Conservation (phyloP, 1,140 invertebrate species). For the Paraescarpia echinospica region DNA sequence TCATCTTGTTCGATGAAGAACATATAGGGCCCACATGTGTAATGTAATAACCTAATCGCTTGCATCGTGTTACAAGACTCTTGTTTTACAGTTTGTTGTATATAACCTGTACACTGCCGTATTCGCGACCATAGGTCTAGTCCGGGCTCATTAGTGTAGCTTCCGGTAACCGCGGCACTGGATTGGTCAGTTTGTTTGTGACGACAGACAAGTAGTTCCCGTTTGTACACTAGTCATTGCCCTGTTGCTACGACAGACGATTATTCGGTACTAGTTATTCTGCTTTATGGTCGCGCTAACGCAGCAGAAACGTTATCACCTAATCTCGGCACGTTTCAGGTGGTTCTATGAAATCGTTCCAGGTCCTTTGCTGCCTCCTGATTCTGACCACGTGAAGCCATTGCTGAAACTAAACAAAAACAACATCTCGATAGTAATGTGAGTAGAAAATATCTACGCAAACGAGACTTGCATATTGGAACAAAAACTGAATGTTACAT, state of each 20-base stretch:
- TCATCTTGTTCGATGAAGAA: background rate
- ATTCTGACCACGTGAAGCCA: background rate
- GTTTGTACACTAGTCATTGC: background rate
- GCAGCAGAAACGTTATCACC: background rate
- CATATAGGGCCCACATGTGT: background rate
- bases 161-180: background rate
- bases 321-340: background rate
- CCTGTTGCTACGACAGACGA: background rate
- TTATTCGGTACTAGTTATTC: background rate
- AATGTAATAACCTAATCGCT: background rate
- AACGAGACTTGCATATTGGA: background rate
- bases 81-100: background rate
- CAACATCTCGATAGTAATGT: background rate
- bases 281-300: background rate
- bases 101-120: background rate
- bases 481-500: too few species aligned
- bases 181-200: background rate
- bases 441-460: background rate
- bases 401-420: constrained; percentile 1
- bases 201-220: background rate
- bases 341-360: background rate
- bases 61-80: background rate
- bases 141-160: background rate
- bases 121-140: background rate
- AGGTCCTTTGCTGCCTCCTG: background rate